phyloP scores from a whole-genome alignment of 2,797 vertebrate species.

The Siniperca obscura region DNA sequence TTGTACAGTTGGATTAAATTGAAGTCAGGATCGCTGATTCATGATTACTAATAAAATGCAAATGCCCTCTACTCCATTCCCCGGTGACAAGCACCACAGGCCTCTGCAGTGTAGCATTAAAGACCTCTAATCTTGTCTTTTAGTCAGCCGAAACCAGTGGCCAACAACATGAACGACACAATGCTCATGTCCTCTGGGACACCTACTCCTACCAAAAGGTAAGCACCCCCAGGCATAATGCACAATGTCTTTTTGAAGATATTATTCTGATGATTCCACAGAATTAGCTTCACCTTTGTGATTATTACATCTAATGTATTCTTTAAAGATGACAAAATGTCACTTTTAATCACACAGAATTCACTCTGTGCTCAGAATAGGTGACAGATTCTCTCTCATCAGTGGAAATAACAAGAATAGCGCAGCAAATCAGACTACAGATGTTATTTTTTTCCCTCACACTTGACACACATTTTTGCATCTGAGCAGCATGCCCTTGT shows the following conservation, averaged over 20 bases:
- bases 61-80: slow-evolving; percentile 60
- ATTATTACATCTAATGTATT: not conserved
- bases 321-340: slow-evolving; percentile 18
- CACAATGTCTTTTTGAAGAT: slow-evolving; percentile 22
- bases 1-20: slow-evolving; percentile 57
- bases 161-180: slow-evolving; percentile 92
- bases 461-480: slow-evolving; percentile 55
- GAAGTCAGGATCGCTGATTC: slow-evolving; percentile 71
- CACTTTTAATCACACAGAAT: slow-evolving; percentile 21
- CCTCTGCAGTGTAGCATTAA: slow-evolving; percentile 71
- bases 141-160: slow-evolving; percentile 85
- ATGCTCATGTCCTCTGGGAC: slow-evolving; percentile 91
- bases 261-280: slow-evolving; percentile 10
- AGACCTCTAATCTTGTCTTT: slow-evolving; percentile 84
- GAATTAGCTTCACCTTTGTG: slow-evolving; percentile 10
- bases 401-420: slow-evolving; percentile 28
- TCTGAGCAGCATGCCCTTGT: slow-evolving; percentile 49
- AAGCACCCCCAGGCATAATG: slow-evolving; percentile 56
- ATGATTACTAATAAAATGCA: slow-evolving; percentile 75
- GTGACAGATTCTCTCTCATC: slow-evolving; percentile 38
- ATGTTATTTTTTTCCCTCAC: slow-evolving; percentile 59
- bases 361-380: slow-evolving; percentile 12
- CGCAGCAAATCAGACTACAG: slow-evolving; percentile 38
- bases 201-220: slow-evolving; percentile 95
- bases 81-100: slow-evolving; percentile 56